Evolutionary conservation across 2,797 vertebrate genomes (phyloP).

Genomic region (Synanceia verrucosa): DNA sequence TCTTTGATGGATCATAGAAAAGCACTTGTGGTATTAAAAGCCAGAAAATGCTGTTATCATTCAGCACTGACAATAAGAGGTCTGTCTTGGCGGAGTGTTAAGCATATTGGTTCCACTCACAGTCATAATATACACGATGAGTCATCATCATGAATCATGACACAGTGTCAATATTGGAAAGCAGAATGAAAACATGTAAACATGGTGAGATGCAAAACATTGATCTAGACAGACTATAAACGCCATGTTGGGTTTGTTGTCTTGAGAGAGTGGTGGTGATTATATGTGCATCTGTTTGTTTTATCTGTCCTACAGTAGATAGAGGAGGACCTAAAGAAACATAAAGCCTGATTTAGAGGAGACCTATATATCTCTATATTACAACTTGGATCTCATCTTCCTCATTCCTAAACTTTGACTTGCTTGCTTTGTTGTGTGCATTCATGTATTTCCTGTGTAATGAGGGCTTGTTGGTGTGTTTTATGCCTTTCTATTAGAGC

Average conservation of each 20-base stretch:
- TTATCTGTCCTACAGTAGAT: conserved; percentile 7
- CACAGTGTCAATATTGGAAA: conserved; percentile 35
- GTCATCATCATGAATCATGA: conserved; percentile 18
- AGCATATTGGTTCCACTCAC: neutral
- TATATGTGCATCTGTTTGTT: conserved; percentile 36
- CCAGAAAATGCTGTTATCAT: neutral
- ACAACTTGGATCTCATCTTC: neutral
- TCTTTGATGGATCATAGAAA: conserved; percentile 39
- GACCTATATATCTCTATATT: neutral
- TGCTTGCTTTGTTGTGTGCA: neutral
- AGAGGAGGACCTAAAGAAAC: neutral
- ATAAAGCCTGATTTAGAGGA: neutral
- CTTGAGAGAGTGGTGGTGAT: conserved; percentile 12
- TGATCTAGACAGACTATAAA: conserved; percentile 24
- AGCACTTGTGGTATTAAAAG: conserved; percentile 4
- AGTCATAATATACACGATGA: neutral
- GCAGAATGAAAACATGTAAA: conserved; percentile 36
- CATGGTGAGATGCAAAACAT: conserved; percentile 8
- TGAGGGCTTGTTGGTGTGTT: neutral
- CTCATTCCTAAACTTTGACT: neutral
- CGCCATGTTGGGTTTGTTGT: conserved; percentile 12
- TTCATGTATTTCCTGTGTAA: neutral
- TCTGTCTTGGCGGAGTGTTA: neutral
- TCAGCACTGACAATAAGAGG: conserved; percentile 13
- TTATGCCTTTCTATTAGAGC: neutral